A percentile compares a stretch with the other conserved stretches of the same genome.
These are phyloP conservation scores for Conistra vaccinii DNA, from an alignment of 2,888 invertebrate genomes.

Conservation along the genomic window DNA sequence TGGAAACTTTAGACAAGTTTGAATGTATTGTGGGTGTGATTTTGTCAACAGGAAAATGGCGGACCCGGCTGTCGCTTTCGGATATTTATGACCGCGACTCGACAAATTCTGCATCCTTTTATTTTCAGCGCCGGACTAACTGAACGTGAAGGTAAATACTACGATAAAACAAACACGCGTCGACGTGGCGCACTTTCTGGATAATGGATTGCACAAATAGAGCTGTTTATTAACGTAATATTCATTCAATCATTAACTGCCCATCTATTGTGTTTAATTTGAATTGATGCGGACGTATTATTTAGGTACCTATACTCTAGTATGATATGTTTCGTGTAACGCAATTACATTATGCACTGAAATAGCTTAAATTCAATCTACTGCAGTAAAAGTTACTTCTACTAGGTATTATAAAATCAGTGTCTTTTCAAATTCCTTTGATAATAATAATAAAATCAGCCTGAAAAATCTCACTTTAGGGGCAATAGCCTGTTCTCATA, in stretches of 20 bases:
- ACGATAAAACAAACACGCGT: slow-evolving; percentile 78
- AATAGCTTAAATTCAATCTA: not conserved
- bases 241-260: slow-evolving; percentile 53
- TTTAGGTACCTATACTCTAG: not conserved
- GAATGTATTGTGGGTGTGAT: slow-evolving; percentile 87
- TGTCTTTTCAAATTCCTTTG: not conserved
- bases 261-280: slow-evolving; percentile 46
- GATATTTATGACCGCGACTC: slow-evolving; percentile 87
- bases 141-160: slow-evolving; percentile 81
- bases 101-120: slow-evolving; percentile 87
- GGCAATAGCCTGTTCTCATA: not conserved
- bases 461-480: too few relatives aligned
- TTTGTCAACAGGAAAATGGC: slow-evolving; percentile 90
- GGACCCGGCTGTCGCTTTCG: slow-evolving; percentile 84
- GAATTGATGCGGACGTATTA: slow-evolving; percentile 13
- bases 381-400: not conserved
- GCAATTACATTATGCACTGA: not conserved
- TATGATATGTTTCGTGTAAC: not conserved
- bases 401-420: not conserved
- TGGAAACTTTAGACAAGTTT: slow-evolving; percentile 87
- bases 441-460: too few relatives aligned
- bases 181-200: slow-evolving; percentile 31
- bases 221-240: slow-evolving; percentile 52
- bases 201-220: slow-evolving; percentile 61
- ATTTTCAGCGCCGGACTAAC: slow-evolving; percentile 82